Base-by-base conservation (phyloP, 37 sponge, comb jelly and placozoan genomes). In the Hexactinellida sp. region DNA sequence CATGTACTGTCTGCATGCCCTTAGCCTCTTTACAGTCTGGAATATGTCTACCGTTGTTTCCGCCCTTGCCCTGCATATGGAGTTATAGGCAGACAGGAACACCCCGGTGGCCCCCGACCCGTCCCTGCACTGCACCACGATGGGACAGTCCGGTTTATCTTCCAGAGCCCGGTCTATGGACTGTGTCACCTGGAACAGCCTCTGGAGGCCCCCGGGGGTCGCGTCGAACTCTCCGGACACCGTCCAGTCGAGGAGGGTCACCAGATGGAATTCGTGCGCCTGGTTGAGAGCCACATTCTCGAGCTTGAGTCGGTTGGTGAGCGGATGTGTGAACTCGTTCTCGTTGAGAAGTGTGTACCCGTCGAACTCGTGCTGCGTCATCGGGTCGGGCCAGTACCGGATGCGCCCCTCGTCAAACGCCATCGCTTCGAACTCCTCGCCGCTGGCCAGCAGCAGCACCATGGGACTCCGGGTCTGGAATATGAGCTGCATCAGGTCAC, bases 331-430 rank as follows among this genome's bases (percentile, higher is more conserved):
- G 5, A 25, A n/a, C 34, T 23, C 5, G 76, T 63, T 63, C 76
- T 63, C 76, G 76, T 63, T 63, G 19, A 63, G 3, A 1, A 63
- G 76, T 7, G 21, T 63, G 76, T 25, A 63, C 76, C 76, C 76
- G 34, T 28, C 34, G 76, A 63, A 63, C 76, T 63, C 76, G 34
- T 63, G 76, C 76, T 63, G 76, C 32, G 76, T 63, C 76, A 63
- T 63, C 32, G 76, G 76, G 5, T 63, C 76, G 76, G 76, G 76
- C 76, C 76, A 63, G 76, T 63, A 63, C 5, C 34, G 25, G 76
- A 63, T 63, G 32, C 76, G 25, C 28, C 76, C 76, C 34, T 63
- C 76, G 76, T 63, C 76, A n/a, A 21, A 63, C 34, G 3, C 13
- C 76, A 63, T 63, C 32, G 3, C 76, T 23, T 63, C 76, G 34